phyloP scores from a whole-genome alignment of 1,140 invertebrate genomes.

The Apis florea region DNA sequence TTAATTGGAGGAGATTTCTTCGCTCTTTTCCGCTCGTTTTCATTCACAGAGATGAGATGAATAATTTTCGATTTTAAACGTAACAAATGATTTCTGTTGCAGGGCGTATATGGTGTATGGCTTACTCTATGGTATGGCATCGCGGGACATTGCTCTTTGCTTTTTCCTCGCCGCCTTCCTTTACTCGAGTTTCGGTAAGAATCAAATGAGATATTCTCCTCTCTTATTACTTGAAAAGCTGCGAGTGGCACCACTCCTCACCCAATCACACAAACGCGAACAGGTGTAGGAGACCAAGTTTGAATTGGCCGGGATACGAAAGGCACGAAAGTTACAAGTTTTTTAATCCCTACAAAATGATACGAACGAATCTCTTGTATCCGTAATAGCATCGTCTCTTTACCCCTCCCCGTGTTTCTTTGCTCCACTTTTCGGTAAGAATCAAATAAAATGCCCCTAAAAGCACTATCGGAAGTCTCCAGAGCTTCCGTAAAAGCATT shows the following conservation, averaged over 20 bases:
- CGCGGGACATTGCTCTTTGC: slow-evolving; percentile 62
- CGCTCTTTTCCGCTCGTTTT: too few relatives aligned
- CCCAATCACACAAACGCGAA: not conserved
- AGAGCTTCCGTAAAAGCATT: slow-evolving; percentile 54
- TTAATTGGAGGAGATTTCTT: too few relatives aligned
- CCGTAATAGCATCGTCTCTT: slow-evolving; percentile 30
- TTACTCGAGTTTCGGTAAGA: slow-evolving; percentile 66
- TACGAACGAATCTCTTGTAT: slow-evolving; percentile 52
- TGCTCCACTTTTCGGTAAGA: slow-evolving; percentile 62
- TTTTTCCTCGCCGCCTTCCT: slow-evolving; percentile 60
- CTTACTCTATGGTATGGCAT: slow-evolving; percentile 67
- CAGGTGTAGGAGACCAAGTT: slow-evolving; percentile 6
- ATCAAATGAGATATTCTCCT: slow-evolving; percentile 32
- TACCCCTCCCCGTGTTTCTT: slow-evolving; percentile 37
- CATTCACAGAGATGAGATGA: too few relatives aligned
- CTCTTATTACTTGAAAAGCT: not conserved
- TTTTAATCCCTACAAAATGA: slow-evolving; percentile 62
- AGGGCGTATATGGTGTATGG: slow-evolving; percentile 69
- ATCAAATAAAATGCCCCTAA: slow-evolving; percentile 61
- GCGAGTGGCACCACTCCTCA: not conserved
- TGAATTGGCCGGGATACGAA: slow-evolving; percentile 40
- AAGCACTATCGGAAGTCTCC: slow-evolving; percentile 57
- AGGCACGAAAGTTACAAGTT: slow-evolving; percentile 58
- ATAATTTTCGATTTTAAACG: too few relatives aligned
- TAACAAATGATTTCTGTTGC: too few relatives aligned